Percentiles rank a stretch among this genome's conserved stretches.
phyloP scores from a whole-genome alignment of 2,113 vertebrate species.

The Tympanuchus pallidicinctus region DNA sequence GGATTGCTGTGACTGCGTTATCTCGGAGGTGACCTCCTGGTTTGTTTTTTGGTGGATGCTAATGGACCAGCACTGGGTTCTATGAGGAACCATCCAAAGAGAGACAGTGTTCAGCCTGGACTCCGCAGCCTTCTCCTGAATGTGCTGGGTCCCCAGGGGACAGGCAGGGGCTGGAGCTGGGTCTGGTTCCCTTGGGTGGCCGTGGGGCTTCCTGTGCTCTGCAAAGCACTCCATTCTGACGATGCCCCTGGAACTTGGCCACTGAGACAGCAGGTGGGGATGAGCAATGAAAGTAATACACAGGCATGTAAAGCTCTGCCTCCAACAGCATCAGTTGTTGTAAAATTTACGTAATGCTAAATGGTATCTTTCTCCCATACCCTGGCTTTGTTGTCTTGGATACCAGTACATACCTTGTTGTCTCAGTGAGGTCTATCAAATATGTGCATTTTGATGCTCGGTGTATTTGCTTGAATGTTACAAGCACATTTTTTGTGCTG shows the following conservation, averaged over 20 bases:
- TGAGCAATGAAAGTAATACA: neutral
- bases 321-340: neutral
- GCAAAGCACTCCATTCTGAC: neutral
- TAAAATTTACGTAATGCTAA: slow-evolving; percentile 47
- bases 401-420: slow-evolving; percentile 73
- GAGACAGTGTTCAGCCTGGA: neutral
- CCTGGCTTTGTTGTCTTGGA: slow-evolving; percentile 79
- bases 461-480: slow-evolving; percentile 24
- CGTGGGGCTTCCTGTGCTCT: neutral
- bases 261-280: neutral
- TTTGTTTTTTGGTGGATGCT: neutral
- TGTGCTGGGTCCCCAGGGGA: too few species aligned
- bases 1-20: neutral
- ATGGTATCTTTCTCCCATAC: slow-evolving; percentile 53
- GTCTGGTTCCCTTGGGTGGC: neutral
- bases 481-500: slow-evolving; percentile 51
- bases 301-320: slow-evolving; percentile 7
- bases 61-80: neutral
- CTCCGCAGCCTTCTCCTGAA: rapidly evolving
- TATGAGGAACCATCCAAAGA: rapidly evolving
- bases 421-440: slow-evolving; percentile 55
- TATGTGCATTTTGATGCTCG: slow-evolving; percentile 56
- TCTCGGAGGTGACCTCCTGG: rapidly evolving
- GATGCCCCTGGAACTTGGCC: neutral
- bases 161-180: neutral